Percentiles rank a stretch among this genome's conserved stretches.
Conservation (phyloP, 2,888 invertebrate species). For the Endomychus coccineus region DNA sequence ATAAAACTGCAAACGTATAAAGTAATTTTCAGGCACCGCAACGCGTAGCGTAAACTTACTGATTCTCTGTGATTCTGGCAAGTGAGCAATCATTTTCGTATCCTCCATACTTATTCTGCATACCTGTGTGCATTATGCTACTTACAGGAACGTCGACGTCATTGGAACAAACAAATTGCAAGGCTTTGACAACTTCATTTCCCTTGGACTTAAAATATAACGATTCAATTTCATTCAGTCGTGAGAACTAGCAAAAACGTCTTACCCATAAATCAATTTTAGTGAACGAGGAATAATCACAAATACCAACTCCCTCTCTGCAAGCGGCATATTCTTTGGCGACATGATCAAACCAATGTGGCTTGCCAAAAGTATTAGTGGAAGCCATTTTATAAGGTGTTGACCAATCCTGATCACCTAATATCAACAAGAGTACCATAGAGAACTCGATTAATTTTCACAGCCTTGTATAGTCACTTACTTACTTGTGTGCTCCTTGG, state of each 20-base stretch:
- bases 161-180: conserved; percentile 93
- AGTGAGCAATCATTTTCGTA: conserved; percentile 98
- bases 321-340: conserved; percentile 88
- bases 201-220: conserved; percentile 63
- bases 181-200: conserved; percentile 76
- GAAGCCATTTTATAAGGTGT: conserved; percentile 61
- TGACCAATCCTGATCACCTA: conserved; percentile 42
- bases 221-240: neutral
- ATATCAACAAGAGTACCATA: neutral
- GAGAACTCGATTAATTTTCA: neutral
- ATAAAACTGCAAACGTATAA: conserved; percentile 64
- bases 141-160: conserved; percentile 92
- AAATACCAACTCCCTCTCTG: conserved; percentile 82
- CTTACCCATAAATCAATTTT: conserved; percentile 88
- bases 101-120: conserved; percentile 92
- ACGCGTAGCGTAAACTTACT: too few relatives aligned
- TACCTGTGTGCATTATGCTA: conserved; percentile 92
- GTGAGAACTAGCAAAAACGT: conserved; percentile 10
- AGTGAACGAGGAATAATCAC: conserved; percentile 96
- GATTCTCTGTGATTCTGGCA: conserved; percentile 77
- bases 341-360: conserved; percentile 87
- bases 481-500: too few relatives aligned
- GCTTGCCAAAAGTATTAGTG: conserved; percentile 84
- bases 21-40: too few relatives aligned
- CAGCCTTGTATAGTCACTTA: too few relatives aligned